phyloP scores from a whole-genome alignment of 2,888 invertebrate genomes.

The Bombyx huttoni region DNA sequence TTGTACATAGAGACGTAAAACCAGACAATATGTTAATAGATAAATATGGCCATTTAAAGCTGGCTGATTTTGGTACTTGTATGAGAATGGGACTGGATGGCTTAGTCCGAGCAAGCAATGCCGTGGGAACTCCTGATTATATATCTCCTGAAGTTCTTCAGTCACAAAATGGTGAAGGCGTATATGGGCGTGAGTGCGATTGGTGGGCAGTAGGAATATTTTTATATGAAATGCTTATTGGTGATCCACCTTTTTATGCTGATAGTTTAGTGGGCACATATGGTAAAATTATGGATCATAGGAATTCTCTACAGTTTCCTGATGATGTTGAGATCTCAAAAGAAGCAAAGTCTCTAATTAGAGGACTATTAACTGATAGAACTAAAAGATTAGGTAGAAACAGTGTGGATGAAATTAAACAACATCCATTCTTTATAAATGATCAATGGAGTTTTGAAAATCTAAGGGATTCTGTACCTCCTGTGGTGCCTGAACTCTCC shows the following conservation, averaged over 20 bases:
- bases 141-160: constrained; percentile 98
- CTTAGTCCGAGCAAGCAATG: constrained; percentile 95
- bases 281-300: constrained; percentile 99
- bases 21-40: constrained; percentile 99
- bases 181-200: constrained; percentile 98
- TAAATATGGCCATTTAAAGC: constrained; percentile 93
- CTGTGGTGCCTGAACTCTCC: constrained; percentile 94
- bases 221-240: constrained; percentile 98
- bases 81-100: constrained; percentile 99
- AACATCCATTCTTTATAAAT: constrained; percentile 95
- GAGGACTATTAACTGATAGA: constrained; percentile 94
- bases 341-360: constrained; percentile 89
- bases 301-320: constrained; percentile 95
- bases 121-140: constrained; percentile 99
- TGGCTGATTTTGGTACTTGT: constrained; percentile 99
- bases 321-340: constrained; percentile 94
- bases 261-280: constrained; percentile 98
- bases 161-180: constrained; percentile 95
- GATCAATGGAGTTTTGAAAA: constrained; percentile 99
- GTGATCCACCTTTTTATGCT: constrained; percentile 99
- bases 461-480: constrained; percentile 93
- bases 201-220: constrained; percentile 99
- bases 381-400: constrained; percentile 89
- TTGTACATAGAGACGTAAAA: constrained; percentile 96
- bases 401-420: constrained; percentile 95